Evolutionary conservation across 2,888 invertebrate genomes (phyloP), one percentile per base, ranked within the genome.

Genomic region (Brachypalpus laphriformis): DNA sequence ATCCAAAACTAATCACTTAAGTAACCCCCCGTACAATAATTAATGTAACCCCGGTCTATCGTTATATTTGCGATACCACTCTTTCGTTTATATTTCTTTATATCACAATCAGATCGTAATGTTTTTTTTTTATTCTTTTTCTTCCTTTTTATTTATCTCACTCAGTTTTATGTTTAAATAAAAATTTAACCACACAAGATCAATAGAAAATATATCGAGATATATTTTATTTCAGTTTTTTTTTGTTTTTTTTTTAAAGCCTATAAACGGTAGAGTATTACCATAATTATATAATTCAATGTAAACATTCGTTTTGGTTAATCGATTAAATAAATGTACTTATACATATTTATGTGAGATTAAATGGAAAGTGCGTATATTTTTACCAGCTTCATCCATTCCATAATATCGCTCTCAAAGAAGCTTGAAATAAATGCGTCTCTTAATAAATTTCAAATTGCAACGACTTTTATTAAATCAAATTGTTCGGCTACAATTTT

Each of bases 341-440:
- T 82, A 66, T 47, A 45, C 65, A 47, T 66, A 65, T 51, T 45
- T 34, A 63, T 70, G 42, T 54, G 31, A 70, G 54, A 75, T 63
- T 25, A 57, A 74, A 40, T 68, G 18, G 49, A 71, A 71, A 71
- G 16, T 54, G 57, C 51, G 42, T 63, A 45, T 68, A 51, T 51
- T 59, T 9, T 34, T 56, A 42, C 4, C n/a, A 56, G 11, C 25
- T 56, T 61, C n/a, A 65, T 70, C 54, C 77, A 82, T 77, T 82
- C 77, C 71, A 70, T 40, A 42, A 51, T 16, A 28, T 37, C 40
- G 37, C 37, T 65, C 40, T 77, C 34, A 68, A 68, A 63, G 59
- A 66, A 81, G 61, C 66, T 70, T 63, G n/a, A 49, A 81, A 81
- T 68, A 81, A 81, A 81, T 61, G 25, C 61, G 51, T 54, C 68